Evolutionary conservation across 2,888 invertebrate species (phyloP), one percentile per base, ranked within the genome.

Genomic region (Xiphydria camelus): DNA sequence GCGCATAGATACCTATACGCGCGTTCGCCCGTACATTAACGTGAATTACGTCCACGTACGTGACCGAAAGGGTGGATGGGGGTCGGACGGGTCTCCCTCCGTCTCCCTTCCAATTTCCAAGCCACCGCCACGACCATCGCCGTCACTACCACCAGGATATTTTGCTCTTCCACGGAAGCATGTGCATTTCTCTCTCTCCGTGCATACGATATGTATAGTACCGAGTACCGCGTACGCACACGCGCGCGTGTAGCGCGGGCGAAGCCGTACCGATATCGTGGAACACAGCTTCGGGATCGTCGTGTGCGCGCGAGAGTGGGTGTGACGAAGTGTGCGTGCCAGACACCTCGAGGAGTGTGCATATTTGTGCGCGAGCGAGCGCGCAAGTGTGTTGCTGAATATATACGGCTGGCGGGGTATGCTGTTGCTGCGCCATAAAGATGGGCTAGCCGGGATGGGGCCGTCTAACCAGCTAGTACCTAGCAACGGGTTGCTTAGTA

Each of bases 401-500:
- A 48, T 32, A 36, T 42, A 33, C 23, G 40, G 32, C 42, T 12
- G 45, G 43, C 42, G 39, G 50, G 48, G 42, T 56, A 45, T 42
- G 55, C 54, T 60, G 57, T 62, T 61, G 61, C 57, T 52, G 47
- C 45, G 45, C 58, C 62, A 52, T 65, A 68, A 70, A 68, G 65
- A 67, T 61, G 64, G 54, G 61, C 62, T 10, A 2, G 5, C 1
- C 5, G 29, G 3, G 14, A 29, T 29, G 29, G 12, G 14, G 29
- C 12, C 4, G 5, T 14, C 12, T 29, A 12, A 15, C 9, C 44
- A 45, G 42, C 47, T 49, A 51, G 43, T 45, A 33, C 36, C 47
- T 45, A 34, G 41, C 49, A 53, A 55, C 56, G 57, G 66, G 62
- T 69, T 64, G 69, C 70, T 73, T 73, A 73, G 70, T 73, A 73